Conservation (phyloP, 1,140 invertebrate genomes). For the Cydia strobilella region DNA sequence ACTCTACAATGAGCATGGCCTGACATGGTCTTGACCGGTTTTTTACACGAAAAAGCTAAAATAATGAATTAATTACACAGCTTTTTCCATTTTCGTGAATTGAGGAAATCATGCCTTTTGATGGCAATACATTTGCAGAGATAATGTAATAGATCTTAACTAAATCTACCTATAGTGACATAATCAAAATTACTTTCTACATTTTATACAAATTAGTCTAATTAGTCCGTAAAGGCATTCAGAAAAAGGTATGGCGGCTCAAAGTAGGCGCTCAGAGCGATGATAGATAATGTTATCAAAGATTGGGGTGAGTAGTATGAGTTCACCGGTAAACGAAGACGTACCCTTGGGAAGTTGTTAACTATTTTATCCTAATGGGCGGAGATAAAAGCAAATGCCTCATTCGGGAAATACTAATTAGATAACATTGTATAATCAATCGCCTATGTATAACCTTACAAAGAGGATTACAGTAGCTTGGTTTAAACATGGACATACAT, state of each 20-base stretch:
- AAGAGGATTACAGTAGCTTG: not conserved
- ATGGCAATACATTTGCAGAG: too few relatives aligned
- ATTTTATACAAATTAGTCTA: not conserved
- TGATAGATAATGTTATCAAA: slow-evolving; percentile 17
- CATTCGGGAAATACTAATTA: slow-evolving; percentile 21
- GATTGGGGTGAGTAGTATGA: not conserved
- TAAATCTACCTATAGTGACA: too few relatives aligned
- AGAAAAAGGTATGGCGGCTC: not conserved
- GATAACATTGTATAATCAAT: not conserved
- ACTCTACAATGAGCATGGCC: too few relatives aligned
- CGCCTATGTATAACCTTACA: not conserved
- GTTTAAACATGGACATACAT: not conserved
- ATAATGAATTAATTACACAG: too few relatives aligned
- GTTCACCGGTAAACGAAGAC: slow-evolving; percentile 4
- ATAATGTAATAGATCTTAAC: too few relatives aligned
- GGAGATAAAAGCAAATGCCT: slow-evolving; percentile 20
- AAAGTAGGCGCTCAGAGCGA: not conserved
- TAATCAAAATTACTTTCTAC: not conserved
- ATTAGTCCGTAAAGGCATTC: not conserved
- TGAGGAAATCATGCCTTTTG: too few relatives aligned
- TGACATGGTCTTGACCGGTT: too few relatives aligned
- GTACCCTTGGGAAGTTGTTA: slow-evolving; percentile 7
- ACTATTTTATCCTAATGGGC: slow-evolving; percentile 32
- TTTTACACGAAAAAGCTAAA: too few relatives aligned
- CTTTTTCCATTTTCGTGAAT: too few relatives aligned